A percentile compares a stretch with the other conserved stretches of the same genome.
Evolutionary conservation across 2,797 vertebrate species (phyloP).

Genomic region (Crypturellus tataupa): DNA sequence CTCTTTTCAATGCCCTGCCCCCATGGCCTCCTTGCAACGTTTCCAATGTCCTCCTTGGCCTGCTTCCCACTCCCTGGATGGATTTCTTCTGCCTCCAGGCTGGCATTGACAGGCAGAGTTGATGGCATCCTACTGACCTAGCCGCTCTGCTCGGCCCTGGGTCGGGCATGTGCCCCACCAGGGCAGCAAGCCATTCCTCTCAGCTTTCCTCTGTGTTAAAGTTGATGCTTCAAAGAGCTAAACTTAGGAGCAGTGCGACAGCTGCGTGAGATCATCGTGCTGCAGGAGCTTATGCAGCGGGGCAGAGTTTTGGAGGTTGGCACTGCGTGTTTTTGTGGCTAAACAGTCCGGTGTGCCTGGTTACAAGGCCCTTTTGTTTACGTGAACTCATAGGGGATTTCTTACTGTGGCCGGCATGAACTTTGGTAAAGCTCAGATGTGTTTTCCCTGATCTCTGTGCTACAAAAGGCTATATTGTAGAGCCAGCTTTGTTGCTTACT

Average conservation of each 20-base stretch:
- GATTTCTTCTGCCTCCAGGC: neutral
- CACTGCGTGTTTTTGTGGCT: neutral
- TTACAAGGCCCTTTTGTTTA: slow-evolving; percentile 50
- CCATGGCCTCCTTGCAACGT: fast-evolving
- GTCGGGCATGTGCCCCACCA: neutral
- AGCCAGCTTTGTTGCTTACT: neutral
- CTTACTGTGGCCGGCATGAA: neutral
- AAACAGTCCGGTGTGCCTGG: slow-evolving; percentile 22
- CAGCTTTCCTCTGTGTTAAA: fast-evolving
- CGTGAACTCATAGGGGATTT: slow-evolving; percentile 12
- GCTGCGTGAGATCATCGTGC: slow-evolving; percentile 39
- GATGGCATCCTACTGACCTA: neutral
- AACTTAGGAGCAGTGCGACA: neutral
- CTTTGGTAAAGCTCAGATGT: neutral
- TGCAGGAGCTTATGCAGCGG: neutral
- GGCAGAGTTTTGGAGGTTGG: slow-evolving; percentile 32
- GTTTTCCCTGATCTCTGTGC: neutral
- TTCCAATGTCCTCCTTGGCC: neutral
- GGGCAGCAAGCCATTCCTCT: neutral
- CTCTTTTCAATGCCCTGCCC: neutral
- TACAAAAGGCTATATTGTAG: neutral
- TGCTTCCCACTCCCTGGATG: neutral
- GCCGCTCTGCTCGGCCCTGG: fast-evolving
- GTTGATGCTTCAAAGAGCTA: neutral
- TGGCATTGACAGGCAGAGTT: neutral